Evolutionary conservation across 92 coral and sea anemone genomes (phyloP), one percentile per base, ranked within the genome.

Genomic region (Umimayanthus kanabou): DNA sequence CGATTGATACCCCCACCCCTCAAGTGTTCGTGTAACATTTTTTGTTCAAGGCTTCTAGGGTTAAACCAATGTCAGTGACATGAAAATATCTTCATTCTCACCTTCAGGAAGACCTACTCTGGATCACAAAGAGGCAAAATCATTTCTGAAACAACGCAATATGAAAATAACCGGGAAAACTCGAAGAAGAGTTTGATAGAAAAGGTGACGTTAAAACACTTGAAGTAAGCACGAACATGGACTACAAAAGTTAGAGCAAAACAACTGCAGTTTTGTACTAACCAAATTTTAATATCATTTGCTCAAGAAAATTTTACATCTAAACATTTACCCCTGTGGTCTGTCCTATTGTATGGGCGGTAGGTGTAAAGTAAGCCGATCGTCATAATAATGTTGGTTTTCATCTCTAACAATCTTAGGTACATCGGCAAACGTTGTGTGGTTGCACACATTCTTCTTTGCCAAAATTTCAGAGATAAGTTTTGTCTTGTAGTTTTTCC

Each of bases 401-500:
- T 83, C 78, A 47, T 83, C 87, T 72, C 79, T 15, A 39, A 83
- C 42, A 26, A 83, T 26, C 33, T 83, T 71, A 30, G 87, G 87
- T 25, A 83, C 87, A 67, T 83, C 87, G 40, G 40, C 42, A 70
- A 83, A 83, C 8, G 67, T 83, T 7, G 87, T 45, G 45, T 16
- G 4, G 15, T 83, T 45, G 20, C 55, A 37, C 18, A 18, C 87
- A 1, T 9, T 55, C 4, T 2, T 70, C 39, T 29, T 69, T 15
- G 87, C 87, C 22, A 73, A 33, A 9, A 83, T 26, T 22, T 83
- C 87, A 42, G 77, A 83, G 40, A 83, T 49, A 16, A 83, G 65
- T 69, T 50, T 83, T 43, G 78, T 70, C 23, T 83, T 83, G 64
- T 83, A 83, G 18, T 55, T 83, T 30, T 47, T 83, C 87, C 87